Conservation (phyloP, 35 echinoderm and acorn worm species). For the Lytechinus pictus region DNA sequence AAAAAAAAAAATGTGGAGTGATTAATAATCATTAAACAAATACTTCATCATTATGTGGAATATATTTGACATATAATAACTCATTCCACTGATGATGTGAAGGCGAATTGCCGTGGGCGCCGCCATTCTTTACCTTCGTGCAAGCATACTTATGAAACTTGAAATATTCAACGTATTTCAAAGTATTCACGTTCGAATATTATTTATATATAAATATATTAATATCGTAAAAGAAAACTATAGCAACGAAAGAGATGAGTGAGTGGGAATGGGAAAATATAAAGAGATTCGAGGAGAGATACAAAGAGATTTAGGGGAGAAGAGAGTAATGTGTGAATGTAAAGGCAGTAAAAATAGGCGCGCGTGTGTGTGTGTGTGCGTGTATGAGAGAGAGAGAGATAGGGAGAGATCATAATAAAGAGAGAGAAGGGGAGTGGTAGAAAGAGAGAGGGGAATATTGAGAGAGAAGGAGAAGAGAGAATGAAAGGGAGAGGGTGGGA, state of each 20-base stretch:
- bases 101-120: neutral
- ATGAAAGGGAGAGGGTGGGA: neutral
- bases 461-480: neutral
- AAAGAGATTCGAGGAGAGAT: neutral
- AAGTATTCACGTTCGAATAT: neutral
- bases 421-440: neutral
- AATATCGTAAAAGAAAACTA: neutral
- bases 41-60: neutral
- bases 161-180: no score
- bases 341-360: no score
- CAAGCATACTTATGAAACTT: no score
- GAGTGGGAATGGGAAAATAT: neutral
- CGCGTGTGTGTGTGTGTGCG: neutral
- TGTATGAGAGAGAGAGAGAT: neutral
- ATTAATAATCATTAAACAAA: neutral
- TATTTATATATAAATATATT: neutral
- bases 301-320: neutral
- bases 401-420: neutral
- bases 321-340: neutral
- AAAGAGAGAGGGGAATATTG: neutral
- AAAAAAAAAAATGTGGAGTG: neutral
- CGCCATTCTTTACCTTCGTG: neutral
- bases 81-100: neutral
- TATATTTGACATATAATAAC: neutral
- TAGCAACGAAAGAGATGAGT: neutral